These are phyloP conservation scores for Procavia capensis DNA, from an alignment of 2,113 vertebrate genomes.

Conservation along the genomic window DNA sequence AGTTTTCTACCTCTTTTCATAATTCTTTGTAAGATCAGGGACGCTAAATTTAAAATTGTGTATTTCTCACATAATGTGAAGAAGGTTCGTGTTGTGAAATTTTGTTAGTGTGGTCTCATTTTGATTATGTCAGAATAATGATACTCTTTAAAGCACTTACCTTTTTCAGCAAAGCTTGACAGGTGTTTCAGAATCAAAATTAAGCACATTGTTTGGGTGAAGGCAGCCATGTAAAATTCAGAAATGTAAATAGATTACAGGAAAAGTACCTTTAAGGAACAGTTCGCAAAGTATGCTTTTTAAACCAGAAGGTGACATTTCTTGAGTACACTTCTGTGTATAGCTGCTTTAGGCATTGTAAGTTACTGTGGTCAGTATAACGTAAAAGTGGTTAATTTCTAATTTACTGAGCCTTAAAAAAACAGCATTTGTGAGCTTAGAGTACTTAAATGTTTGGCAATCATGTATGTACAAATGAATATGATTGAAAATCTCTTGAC, in stretches of 20 bases:
- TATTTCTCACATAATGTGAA: conserved; percentile 55
- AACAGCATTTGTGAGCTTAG: conserved; percentile 52
- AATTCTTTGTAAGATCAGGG: conserved; percentile 78
- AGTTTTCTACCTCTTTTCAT: conserved; percentile 79
- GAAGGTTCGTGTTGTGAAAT: conserved; percentile 58
- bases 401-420: conserved; percentile 79
- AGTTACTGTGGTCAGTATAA: conserved; percentile 33
- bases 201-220: conserved; percentile 22
- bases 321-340: conserved; percentile 44
- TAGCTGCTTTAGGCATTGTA: neutral
- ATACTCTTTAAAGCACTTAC: conserved; percentile 57
- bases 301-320: conserved; percentile 34
- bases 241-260: conserved; percentile 49
- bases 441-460: conserved; percentile 40
- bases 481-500: conserved; percentile 31
- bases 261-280: conserved; percentile 38
- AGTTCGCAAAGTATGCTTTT: conserved; percentile 57
- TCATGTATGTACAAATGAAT: conserved; percentile 26
- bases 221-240: conserved; percentile 39
- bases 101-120: conserved; percentile 49
- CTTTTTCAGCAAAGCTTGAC: conserved; percentile 48
- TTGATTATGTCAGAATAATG: conserved; percentile 37
- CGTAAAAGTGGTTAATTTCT: conserved; percentile 59
- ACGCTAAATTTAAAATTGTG: conserved; percentile 65
- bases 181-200: conserved; percentile 61